A percentile compares a stretch with the other conserved stretches of the same genome.
Conservation (phyloP, 1,140 invertebrate species). For the Trachelipus rathkii region DNA sequence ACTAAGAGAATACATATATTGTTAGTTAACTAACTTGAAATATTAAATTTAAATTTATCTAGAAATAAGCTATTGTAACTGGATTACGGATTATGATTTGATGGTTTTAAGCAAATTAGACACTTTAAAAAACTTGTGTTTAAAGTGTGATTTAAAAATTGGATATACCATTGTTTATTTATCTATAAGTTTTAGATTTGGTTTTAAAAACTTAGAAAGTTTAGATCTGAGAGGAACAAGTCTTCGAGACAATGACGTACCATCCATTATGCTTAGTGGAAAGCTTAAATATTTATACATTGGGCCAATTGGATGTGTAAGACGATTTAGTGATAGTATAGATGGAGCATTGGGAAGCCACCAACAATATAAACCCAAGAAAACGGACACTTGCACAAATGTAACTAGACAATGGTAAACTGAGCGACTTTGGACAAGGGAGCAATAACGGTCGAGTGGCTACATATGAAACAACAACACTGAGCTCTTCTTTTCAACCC, state of each 20-base stretch:
- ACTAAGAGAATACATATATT: too few species aligned
- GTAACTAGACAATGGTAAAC: too few species aligned
- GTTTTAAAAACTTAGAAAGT: conserved; percentile 39
- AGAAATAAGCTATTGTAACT: conserved; percentile 36
- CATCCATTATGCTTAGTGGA: conserved; percentile 38
- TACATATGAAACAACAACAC: too few species aligned
- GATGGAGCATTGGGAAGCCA: too few species aligned
- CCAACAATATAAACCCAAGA: too few species aligned
- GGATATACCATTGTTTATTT: conserved; percentile 41
- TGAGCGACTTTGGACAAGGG: too few species aligned
- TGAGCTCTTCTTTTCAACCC: too few species aligned
- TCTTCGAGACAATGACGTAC: conserved; percentile 37
- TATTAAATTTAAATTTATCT: too few species aligned
- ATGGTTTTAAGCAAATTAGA: conserved; percentile 44
- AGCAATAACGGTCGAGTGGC: too few species aligned
- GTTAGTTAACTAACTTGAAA: too few species aligned
- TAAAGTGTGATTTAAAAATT: conserved; percentile 35
- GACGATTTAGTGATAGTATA: conserved; percentile 25
- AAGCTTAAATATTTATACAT: conserved; percentile 38
- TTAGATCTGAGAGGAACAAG: conserved; percentile 43
- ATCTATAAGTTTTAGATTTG: conserved; percentile 43
- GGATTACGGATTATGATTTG: conserved; percentile 43
- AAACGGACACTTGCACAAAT: too few species aligned
- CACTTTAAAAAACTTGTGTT: conserved; percentile 32
- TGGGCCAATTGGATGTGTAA: conserved; percentile 41